Conservation (phyloP, 2,113 vertebrate species). For the Jacana jacana region DNA sequence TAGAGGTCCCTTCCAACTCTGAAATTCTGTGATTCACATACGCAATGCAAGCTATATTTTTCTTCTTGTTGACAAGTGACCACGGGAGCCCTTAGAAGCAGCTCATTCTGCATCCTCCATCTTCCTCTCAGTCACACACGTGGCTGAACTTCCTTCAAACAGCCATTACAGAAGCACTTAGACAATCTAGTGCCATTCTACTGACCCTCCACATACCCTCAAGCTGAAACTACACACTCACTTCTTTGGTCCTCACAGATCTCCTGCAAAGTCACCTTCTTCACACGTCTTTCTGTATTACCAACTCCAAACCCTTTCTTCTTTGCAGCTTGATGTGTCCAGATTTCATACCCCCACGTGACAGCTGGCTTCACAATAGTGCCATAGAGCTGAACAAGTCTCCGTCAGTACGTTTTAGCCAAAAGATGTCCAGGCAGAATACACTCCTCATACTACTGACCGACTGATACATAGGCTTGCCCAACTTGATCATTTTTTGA, state of each 20-base stretch:
- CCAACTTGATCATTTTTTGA: neutral
- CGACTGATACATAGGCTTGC: neutral
- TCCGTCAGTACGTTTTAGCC: neutral
- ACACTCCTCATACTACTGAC: neutral
- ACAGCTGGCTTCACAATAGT: neutral
- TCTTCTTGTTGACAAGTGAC: neutral
- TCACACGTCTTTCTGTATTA: neutral
- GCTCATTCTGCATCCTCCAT: neutral
- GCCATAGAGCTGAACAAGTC: neutral
- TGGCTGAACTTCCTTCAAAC: neutral
- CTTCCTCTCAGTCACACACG: neutral
- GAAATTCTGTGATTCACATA: neutral
- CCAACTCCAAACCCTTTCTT: neutral
- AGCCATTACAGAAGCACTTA: neutral
- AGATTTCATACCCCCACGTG: neutral
- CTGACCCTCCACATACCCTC: neutral
- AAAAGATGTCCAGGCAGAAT: neutral
- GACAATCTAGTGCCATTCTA: neutral
- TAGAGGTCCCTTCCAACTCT: too few species aligned
- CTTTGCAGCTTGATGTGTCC: neutral
- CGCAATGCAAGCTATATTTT: neutral
- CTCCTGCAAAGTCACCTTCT: neutral
- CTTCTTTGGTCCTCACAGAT: neutral
- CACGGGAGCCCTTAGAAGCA: neutral
- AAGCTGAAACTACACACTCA: neutral